A percentile compares a stretch with the other conserved stretches of the same genome.
Conservation (phyloP, 2,113 vertebrate genomes). For the Leucoraja erinaceus region DNA sequence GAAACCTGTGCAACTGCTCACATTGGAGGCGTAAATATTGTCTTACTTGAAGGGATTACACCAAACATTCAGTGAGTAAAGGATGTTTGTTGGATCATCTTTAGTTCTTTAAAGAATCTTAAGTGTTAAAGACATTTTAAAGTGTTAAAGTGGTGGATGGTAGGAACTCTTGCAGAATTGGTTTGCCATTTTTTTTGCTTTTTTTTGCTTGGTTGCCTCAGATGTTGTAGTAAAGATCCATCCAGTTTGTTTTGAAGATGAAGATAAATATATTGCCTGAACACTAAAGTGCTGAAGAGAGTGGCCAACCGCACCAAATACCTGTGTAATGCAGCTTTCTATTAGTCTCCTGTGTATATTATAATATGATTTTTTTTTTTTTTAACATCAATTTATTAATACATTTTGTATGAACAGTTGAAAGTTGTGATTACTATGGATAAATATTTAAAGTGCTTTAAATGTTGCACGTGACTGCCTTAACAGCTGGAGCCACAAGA, state of each 20-base stretch:
- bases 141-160: not conserved
- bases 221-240: not conserved
- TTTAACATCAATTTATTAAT: not conserved
- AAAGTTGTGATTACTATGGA: not conserved
- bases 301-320: not conserved
- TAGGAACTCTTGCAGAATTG: too few species aligned
- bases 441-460: not conserved
- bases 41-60: slow-evolving; percentile 90
- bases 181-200: not conserved
- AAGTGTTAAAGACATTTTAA: not conserved
- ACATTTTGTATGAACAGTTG: not conserved
- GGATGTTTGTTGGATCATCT: not conserved
- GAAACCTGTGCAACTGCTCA: slow-evolving; percentile 95
- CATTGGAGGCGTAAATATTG: slow-evolving; percentile 93
- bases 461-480: not conserved
- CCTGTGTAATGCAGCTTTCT: not conserved
- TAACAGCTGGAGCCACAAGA: too few species aligned
- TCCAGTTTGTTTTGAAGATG: not conserved
- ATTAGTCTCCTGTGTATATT: not conserved
- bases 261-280: not conserved
- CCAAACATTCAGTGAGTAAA: slow-evolving; percentile 93
- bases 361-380: not conserved
- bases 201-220: not conserved
- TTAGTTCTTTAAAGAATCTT: too few species aligned
- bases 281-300: not conserved